Base-by-base conservation (phyloP, 92 coral and sea anemone species). In the Pocillopora grandis region DNA sequence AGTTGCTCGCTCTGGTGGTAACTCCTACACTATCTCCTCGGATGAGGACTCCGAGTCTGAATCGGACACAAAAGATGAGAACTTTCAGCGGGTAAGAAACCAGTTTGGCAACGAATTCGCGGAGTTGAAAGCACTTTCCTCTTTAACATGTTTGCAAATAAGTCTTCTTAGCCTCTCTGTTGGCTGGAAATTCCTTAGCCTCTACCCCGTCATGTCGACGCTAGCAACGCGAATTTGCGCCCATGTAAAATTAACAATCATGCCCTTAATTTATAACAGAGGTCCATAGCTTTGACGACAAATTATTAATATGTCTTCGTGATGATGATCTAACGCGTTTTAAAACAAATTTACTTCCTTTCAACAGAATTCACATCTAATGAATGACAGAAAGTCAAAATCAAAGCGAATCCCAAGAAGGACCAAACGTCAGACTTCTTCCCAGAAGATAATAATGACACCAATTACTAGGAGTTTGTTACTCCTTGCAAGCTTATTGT, bases 401-500 rank as follows among this genome's bases (percentile, higher is more conserved):
- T 14, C 63, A 12, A 23, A 21, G 12, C 66, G 42, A 16, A 27
- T 27, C 9, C 49, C 84, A 56, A 80, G 64, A 19, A 68, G 35
- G 75, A 36, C 12, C 15, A 80, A 58, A 69, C 55, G 68, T 14
- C 16, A 55, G 31, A 27, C 31, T 8, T 35, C 16, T 19, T 19
- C 59, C 31, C 8, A 31, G 19, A 2, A 62, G 9, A 23, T 11
- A 57, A 35, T 58, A 57, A 12, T 19, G 55, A 58, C 58, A 35
- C 12, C 36, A 12, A 68, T 6, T 58, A 58, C 59, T 23, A 68
- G 23, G 21, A 80, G 58, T 33, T 36, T 58, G 27, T 17, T 80
- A 76, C 35, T 80, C 2, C 14, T 80, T 18, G 31, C 64, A 21
- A 80, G 84, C 84, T 33, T 80, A 58, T 48, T 80, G 18, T 69